Base-by-base conservation (phyloP, 2,113 vertebrate genomes). In the Synchiropus splendidus region DNA sequence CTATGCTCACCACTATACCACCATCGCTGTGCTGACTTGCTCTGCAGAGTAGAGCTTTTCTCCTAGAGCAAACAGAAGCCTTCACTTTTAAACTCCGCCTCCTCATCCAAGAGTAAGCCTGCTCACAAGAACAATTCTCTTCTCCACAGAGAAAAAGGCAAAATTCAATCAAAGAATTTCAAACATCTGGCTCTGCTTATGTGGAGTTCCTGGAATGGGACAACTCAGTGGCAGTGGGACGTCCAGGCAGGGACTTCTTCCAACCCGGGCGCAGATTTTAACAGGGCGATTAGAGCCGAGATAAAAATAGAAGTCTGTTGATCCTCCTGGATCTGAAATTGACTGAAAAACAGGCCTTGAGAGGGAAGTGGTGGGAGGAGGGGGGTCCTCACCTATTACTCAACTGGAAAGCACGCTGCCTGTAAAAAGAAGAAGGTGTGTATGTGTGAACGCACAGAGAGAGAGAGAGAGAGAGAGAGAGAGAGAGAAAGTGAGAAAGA, bases 1-100 rank as follows among this genome's bases (percentile, higher is more conserved):
- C 79, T 85, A 85, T 82, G 81, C 81, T 83, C n/a, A 83, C 67
- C 82, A 85, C 80, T 81, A 80, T 82, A 71, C 72, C 81, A 86
- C 84, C 80, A 83, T 81, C 77, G 78, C 74, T 9, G 21, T n/a
- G n/a, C n/a, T n/a, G n/a, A n/a, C 21, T 27, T 27, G 21, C 21
- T 27, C 21, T 27, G 21, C 4, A 39, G 36, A 39, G 16, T 44
- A 9, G 17, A 62, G 4, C 42, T 27, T 27, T n/a, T n/a, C n/a
- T n/a, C n/a, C n/a, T n/a, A n/a, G n/a, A n/a, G n/a, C n/a, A n/a
- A n/a, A n/a, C n/a, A n/a, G n/a, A n/a, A n/a, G n/a, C n/a, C n/a
- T n/a, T n/a, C n/a, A n/a, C n/a, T n/a, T n/a, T n/a, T n/a, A n/a
- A n/a, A n/a, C n/a, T n/a, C n/a, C n/a, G n/a, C n/a, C n/a, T n/a